Evolutionary conservation across 2,888 invertebrate genomes (phyloP).

Genomic region (Drosophila rubida): DNA sequence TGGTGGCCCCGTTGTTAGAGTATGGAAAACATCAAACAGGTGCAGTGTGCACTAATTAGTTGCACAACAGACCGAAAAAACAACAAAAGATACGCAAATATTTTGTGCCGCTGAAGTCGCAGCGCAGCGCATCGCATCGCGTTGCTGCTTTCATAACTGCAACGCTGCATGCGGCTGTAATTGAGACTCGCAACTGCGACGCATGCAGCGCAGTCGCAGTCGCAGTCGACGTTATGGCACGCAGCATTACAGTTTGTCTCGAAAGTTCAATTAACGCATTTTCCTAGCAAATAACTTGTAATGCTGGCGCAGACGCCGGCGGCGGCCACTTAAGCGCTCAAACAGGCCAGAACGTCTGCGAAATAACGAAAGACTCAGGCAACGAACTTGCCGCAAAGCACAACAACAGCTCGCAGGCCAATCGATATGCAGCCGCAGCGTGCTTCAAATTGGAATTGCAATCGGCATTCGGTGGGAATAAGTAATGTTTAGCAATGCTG

Average conservation of each 20-base stretch:
- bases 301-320: conserved; percentile 23
- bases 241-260: conserved; percentile 80
- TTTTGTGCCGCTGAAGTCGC: conserved; percentile 37
- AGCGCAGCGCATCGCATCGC: conserved; percentile 25
- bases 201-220: not conserved
- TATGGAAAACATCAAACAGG: conserved; percentile 47
- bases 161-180: conserved; percentile 44
- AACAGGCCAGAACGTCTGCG: conserved; percentile 82
- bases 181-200: conserved; percentile 51
- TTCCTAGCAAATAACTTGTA: conserved; percentile 53
- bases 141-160: conserved; percentile 68
- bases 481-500: conserved; percentile 41
- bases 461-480: conserved; percentile 11
- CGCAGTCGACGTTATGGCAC: conserved; percentile 44
- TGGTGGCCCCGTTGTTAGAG: conserved; percentile 9
- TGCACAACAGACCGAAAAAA: conserved; percentile 81
- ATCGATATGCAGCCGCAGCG: conserved; percentile 21
- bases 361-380: conserved; percentile 76
- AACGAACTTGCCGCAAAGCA: conserved; percentile 62
- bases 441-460: conserved; percentile 8
- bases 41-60: conserved; percentile 80
- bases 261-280: conserved; percentile 80
- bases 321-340: conserved; percentile 73
- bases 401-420: not conserved
- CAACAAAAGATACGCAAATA: conserved; percentile 81